Evolutionary conservation across 2,888 invertebrate genomes (phyloP), one percentile per base, ranked within the genome.

Genomic region (Hipparchia sbordonii): DNA sequence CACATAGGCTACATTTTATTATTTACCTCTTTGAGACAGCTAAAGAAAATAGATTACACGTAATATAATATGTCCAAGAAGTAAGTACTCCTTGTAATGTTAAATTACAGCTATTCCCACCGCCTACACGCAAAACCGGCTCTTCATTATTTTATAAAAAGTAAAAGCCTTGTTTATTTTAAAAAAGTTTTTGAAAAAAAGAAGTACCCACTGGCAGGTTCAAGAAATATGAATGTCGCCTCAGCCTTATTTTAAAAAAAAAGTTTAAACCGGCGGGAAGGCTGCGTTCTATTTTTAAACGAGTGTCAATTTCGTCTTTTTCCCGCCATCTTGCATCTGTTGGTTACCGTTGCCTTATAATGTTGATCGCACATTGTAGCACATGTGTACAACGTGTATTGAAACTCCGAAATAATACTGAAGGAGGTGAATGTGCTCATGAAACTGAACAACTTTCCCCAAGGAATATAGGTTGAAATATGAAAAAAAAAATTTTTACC

Each of bases 181-280:
- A 23, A 46, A 67, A 45, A 46, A 46, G 1, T 52, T 9, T 60
- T 69, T 69, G 23, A 39, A 8, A 56, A 69, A 60, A 61, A 69
- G n/a, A 69, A 45, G 13, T n/a, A 61, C 39, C 39, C 5, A 39
- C 67, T 48, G 69, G 61, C 69, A 69, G 60, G 48, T 69, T 52
- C 60, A 52, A 69, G 60, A 61, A 61, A 61, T 69, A 69, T 69
- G 61, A 61, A 69, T 69, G 69, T 69, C 69, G 69, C 69, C 13
- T 69, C 33, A 12, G n/a, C 65, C 33, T 65, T 65, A 52, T 33
- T 33, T 33, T 52, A n/a, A 52, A 65, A 60, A 23, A 69, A 69
- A 59, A 57, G 33, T 12, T 60, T 39, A 39, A 69, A 52, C 69
- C 69, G 69, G 69, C 52, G 61, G 61, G 69, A 61, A 61, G 39